A percentile compares a stretch with the other conserved stretches of the same genome.
phyloP scores from a whole-genome alignment of 64 coral and sea anemone genomes.

The Stichodactyla mertensii region DNA sequence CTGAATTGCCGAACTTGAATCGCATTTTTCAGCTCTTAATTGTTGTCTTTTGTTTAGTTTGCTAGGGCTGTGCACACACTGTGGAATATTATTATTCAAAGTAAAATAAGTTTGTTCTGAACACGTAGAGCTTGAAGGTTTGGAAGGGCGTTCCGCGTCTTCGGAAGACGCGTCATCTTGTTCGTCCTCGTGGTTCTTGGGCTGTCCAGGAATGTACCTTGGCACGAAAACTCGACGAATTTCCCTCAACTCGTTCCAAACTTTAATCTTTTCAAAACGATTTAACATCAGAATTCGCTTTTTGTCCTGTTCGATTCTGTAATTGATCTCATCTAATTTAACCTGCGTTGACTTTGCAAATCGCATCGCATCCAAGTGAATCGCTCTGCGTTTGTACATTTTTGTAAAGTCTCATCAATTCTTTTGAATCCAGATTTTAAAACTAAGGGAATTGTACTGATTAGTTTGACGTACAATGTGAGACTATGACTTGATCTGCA shows the following conservation, averaged over 20 bases:
- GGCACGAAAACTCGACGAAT: conserved; percentile 54
- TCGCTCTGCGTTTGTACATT: neutral
- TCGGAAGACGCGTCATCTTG: neutral
- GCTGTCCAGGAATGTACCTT: neutral
- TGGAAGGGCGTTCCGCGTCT: too few species aligned
- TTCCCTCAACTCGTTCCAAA: conserved; percentile 45
- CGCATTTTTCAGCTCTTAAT: neutral
- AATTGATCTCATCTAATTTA: conserved; percentile 35
- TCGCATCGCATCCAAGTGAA: conserved; percentile 30
- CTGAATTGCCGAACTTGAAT: neutral
- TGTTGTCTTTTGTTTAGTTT: neutral
- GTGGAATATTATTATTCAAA: neutral
- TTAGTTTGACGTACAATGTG: too few species aligned
- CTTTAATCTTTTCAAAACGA: conserved; percentile 9
- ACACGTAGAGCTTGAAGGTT: neutral
- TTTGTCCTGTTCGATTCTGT: conserved; percentile 42
- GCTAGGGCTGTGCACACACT: neutral
- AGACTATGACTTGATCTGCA: too few species aligned
- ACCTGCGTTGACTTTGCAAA: conserved; percentile 22
- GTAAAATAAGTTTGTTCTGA: neutral
- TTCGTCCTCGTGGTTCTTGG: neutral
- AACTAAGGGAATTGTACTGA: too few species aligned
- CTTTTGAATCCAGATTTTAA: too few species aligned
- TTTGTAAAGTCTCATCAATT: too few species aligned
- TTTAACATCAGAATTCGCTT: conserved; percentile 3